Conservation (phyloP, 2,888 invertebrate genomes). For the Pterostichus madidus region DNA sequence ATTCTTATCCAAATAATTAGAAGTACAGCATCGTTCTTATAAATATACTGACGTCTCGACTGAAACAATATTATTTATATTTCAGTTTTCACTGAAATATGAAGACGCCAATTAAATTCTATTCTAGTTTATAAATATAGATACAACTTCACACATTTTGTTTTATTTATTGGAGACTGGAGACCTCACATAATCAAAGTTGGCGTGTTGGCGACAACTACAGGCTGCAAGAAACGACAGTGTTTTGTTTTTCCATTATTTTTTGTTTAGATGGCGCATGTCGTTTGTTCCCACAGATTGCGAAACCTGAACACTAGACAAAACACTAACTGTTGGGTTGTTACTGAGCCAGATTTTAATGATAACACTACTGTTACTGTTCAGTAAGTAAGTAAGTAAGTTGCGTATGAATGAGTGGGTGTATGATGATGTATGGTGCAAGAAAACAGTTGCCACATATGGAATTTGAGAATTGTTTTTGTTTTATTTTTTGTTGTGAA, state of each 20-base stretch:
- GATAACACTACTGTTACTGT: not conserved
- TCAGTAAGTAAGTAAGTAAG: not conserved
- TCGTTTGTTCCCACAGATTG: constrained; percentile 10
- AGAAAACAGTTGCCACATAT: constrained; percentile 1
- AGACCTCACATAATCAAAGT: not conserved
- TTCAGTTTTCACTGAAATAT: too few species aligned
- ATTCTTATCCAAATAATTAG: too few species aligned
- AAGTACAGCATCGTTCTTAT: too few species aligned
- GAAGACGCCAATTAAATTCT: too few species aligned
- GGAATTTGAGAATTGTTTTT: constrained; percentile 13
- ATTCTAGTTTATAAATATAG: too few species aligned
- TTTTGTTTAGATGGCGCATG: too few species aligned
- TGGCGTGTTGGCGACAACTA: constrained; percentile 3
- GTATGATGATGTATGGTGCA: not conserved
- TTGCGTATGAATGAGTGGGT: constrained; percentile 7
- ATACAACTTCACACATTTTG: too few species aligned
- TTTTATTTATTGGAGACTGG: too few species aligned
- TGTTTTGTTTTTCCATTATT: constrained; percentile 2
- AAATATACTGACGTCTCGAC: too few species aligned
- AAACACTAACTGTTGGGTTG: too few species aligned
- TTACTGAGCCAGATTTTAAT: not conserved
- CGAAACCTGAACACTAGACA: not conserved
- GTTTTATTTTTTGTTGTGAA: constrained; percentile 2
- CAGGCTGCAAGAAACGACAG: not conserved
- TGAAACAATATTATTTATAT: too few species aligned